A percentile compares a stretch with the other conserved stretches of the same genome.
Conservation (phyloP, 2,888 invertebrate species). For the Nephrotoma appendiculata region DNA sequence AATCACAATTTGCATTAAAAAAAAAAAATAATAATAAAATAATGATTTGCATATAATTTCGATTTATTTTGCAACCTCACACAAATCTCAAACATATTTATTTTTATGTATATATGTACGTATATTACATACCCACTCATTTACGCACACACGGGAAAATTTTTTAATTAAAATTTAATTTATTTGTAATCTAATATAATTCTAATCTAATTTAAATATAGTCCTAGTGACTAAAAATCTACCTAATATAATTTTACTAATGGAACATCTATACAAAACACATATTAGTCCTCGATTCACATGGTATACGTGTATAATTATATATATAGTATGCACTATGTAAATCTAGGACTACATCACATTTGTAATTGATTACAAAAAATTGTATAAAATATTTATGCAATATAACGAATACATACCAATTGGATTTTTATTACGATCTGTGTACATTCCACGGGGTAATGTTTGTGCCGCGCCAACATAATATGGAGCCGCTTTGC, state of each 20-base stretch:
- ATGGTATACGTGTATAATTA: background rate
- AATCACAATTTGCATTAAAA: constrained; percentile 8
- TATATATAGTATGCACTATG: background rate
- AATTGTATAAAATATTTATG: background rate
- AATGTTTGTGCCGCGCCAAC: constrained; percentile 30
- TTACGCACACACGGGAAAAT: background rate
- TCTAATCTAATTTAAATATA: background rate
- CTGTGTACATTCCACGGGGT: constrained; percentile 36
- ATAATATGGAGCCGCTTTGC: constrained; percentile 32
- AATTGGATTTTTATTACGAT: constrained; percentile 29
- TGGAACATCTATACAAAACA: background rate
- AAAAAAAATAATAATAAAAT: background rate
- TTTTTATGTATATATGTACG: no score
- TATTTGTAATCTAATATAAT: background rate
- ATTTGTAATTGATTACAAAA: background rate
- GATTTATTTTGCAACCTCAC: background rate
- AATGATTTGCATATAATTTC: background rate
- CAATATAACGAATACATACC: constrained; percentile 20
- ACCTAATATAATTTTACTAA: background rate
- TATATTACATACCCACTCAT: background rate
- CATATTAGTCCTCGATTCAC: background rate
- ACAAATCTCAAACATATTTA: background rate
- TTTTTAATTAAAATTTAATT: background rate
- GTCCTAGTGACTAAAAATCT: background rate
- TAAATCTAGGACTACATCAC: background rate